Base-by-base conservation (phyloP, 2,113 vertebrate genomes). In the Telmatochromis sp. region DNA sequence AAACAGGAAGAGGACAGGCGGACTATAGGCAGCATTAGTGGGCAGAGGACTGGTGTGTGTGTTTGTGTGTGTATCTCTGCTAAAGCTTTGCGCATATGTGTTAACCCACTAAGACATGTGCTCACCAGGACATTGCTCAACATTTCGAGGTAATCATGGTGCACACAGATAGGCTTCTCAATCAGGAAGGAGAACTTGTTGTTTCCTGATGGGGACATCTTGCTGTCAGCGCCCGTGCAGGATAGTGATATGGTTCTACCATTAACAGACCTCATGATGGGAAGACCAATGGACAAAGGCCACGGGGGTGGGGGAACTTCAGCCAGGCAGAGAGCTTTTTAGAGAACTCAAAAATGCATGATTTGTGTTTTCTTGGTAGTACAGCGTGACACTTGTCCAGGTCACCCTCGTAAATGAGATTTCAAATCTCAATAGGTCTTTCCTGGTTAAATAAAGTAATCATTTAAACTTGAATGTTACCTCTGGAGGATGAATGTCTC, bases 1-100 rank as follows among this genome's bases (percentile, higher is more conserved):
- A 95, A 96, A 96, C 96, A 96, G 96, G 95, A 97, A 95, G 92
- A 91, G 89, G 93, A 95, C 92, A 95, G 92, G 90, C 92, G 17
- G 85, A 89, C 87, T 81, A 87, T 54, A 91, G 90, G 86, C 87
- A 93, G 90, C 73, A 86, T 90, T 85, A 88, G 92, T 87, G 89
- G 91, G 92, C 93, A 91, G 93, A 89, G 87, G 81, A 83, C 68
- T 75, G 65, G 75, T 83, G 87, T 87, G 51, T 89, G 57, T 83
- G 70, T 86, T 87, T 21, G n/a, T 15, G 58, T 53, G 49, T 90
- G 75, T 83, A 49, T 86, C n/a, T 91, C 79, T 45, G 86, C 35
- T 83, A 65, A 88, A 53, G 81, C 84, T 51, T 84, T 83, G 90
- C 82, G 49, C 82, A 89, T 91, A 91, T 91, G 89, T 94, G 91